Evolutionary conservation across 2,113 vertebrate genomes (phyloP).

Genomic region (Panthera uncia): DNA sequence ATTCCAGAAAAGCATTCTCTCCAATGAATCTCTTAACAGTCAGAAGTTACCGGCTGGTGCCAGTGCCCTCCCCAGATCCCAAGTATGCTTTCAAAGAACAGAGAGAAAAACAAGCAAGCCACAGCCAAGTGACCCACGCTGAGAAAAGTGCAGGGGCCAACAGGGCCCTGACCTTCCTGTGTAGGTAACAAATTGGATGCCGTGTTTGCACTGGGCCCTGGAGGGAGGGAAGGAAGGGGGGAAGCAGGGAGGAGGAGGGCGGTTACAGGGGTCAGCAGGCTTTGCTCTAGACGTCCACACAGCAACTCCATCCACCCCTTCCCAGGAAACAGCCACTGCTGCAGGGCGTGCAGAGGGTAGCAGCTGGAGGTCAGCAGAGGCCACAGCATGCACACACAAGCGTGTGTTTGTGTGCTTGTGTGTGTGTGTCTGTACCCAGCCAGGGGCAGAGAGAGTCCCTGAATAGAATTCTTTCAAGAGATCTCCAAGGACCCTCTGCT

Average conservation of each 20-base stretch:
- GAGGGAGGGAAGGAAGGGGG: slow-evolving; percentile 64
- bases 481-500: background rate
- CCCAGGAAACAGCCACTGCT: slow-evolving; percentile 60
- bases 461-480: slow-evolving; percentile 15
- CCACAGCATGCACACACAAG: background rate
- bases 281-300: slow-evolving; percentile 87
- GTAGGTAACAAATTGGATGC: slow-evolving; percentile 87
- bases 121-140: slow-evolving; percentile 73
- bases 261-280: slow-evolving; percentile 91
- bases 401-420: background rate
- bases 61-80: background rate
- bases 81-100: slow-evolving; percentile 37
- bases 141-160: slow-evolving; percentile 77
- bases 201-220: slow-evolving; percentile 73
- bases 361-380: slow-evolving; percentile 60
- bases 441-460: background rate
- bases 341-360: background rate
- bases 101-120: slow-evolving; percentile 45
- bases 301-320: slow-evolving; percentile 83
- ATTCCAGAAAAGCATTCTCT: background rate
- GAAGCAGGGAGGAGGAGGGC: slow-evolving; percentile 34
- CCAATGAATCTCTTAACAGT: background rate
- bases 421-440: background rate
- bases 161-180: slow-evolving; percentile 83
- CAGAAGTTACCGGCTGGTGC: background rate